Conservation (phyloP, 2,888 invertebrate species). For the Agonopterix arenella region DNA sequence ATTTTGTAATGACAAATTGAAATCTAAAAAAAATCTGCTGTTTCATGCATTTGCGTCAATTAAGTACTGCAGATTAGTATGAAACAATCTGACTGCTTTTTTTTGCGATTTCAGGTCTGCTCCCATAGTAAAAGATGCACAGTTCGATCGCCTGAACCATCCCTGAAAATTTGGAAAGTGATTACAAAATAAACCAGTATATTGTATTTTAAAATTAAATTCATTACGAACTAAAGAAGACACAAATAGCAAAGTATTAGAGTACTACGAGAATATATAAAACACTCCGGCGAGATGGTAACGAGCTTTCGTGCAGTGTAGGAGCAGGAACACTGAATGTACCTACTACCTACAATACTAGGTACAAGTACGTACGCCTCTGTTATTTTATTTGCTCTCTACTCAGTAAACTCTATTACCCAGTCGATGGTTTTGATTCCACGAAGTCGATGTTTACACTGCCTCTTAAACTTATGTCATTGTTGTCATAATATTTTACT, state of each 20-base stretch:
- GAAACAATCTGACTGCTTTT: too few species aligned
- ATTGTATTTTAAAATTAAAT: conserved; percentile 9
- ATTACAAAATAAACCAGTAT: background rate
- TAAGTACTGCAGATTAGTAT: too few species aligned
- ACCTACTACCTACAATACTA: conserved; percentile 24
- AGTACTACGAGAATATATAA: conserved; percentile 46
- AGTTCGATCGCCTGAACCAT: too few species aligned
- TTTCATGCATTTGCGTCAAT: too few species aligned
- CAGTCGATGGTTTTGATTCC: conserved; percentile 68
- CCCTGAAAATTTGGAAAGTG: too few species aligned
- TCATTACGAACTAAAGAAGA: conserved; percentile 39
- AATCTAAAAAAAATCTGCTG: too few species aligned
- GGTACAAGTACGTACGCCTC: conserved; percentile 16
- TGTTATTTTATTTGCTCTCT: conserved; percentile 70
- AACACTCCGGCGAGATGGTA: background rate
- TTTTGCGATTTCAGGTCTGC: too few species aligned
- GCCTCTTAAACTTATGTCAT: conserved; percentile 61
- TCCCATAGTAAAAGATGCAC: too few species aligned
- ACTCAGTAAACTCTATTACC: conserved; percentile 68
- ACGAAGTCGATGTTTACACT: conserved; percentile 62
- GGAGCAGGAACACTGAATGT: conserved; percentile 15
- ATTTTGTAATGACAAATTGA: too few species aligned
- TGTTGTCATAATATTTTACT: conserved; percentile 62
- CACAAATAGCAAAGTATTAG: conserved; percentile 39
- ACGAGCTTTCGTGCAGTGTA: conserved; percentile 1